Percentiles rank a stretch among this genome's conserved stretches.
phyloP scores from a whole-genome alignment of 53 echinoderm and acorn worm genomes.

The Antedon mediterranea region DNA sequence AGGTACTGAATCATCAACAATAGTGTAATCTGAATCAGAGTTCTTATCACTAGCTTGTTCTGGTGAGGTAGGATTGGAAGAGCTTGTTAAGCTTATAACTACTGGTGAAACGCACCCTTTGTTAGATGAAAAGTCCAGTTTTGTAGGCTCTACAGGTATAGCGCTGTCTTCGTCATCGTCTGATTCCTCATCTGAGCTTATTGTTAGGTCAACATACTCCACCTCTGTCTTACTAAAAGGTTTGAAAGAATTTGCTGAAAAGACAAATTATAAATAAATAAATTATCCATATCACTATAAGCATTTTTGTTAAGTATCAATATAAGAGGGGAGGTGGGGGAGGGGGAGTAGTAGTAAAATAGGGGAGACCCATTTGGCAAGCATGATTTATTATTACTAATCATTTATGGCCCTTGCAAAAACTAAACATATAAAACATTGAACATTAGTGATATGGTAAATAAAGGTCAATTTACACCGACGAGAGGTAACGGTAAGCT shows the following conservation, averaged over 20 bases:
- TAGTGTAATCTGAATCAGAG: not conserved
- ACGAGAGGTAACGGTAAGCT: too few relatives aligned
- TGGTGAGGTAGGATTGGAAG: not conserved
- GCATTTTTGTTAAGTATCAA: too few relatives aligned
- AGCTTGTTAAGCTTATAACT: slow-evolving; percentile 10
- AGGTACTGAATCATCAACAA: not conserved
- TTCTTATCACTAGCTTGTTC: not conserved
- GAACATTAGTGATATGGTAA: too few relatives aligned
- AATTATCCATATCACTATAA: not conserved
- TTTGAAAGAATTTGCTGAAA: slow-evolving; percentile 8
- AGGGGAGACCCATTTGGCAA: too few relatives aligned
- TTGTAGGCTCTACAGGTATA: not conserved
- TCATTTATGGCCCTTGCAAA: too few relatives aligned
- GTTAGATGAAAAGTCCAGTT: not conserved
- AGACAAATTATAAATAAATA: not conserved
- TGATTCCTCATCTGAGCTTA: slow-evolving; percentile 45
- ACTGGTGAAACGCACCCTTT: not conserved
- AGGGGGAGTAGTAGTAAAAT: too few relatives aligned
- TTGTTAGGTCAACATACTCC: slow-evolving; percentile 47
- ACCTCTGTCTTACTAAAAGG: slow-evolving; percentile 30
- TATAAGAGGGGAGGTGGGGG: too few relatives aligned
- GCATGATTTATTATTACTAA: too few relatives aligned
- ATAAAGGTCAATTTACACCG: too few relatives aligned
- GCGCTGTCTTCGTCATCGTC: slow-evolving; percentile 13
- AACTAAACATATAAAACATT: too few relatives aligned